A percentile compares a stretch with the other conserved stretches of the same genome.
Evolutionary conservation across 2,113 vertebrate species (phyloP).

Genomic region (Mionectes macconnelli): DNA sequence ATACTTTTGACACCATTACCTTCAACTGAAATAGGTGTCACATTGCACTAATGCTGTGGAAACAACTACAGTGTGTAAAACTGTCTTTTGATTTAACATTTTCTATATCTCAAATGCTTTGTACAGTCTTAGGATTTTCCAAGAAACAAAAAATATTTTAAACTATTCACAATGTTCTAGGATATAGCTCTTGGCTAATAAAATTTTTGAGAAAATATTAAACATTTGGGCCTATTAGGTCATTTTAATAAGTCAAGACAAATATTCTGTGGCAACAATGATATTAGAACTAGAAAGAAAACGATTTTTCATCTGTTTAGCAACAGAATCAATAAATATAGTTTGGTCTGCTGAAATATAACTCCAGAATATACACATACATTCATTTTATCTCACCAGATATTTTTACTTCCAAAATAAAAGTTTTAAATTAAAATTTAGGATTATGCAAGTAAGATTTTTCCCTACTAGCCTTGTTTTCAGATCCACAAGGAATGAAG

Average conservation of each 20-base stretch:
- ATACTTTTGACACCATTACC: neutral
- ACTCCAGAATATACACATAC: neutral
- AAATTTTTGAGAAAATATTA: neutral
- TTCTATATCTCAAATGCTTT: neutral
- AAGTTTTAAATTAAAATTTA: neutral
- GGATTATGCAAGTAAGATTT: neutral
- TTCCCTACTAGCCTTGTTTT: neutral
- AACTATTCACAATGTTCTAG: neutral
- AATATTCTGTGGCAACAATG: neutral
- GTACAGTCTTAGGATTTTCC: neutral
- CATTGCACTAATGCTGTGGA: neutral
- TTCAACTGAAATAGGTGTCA: neutral
- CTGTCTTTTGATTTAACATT: neutral
- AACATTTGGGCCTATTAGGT: neutral
- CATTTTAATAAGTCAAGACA: neutral
- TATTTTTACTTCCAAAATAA: neutral
- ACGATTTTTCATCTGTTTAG: neutral
- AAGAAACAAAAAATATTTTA: neutral
- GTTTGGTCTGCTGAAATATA: neutral
- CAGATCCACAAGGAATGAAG: neutral
- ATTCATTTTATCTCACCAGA: neutral
- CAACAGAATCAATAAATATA: neutral
- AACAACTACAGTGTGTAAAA: neutral
- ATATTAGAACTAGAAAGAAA: neutral
- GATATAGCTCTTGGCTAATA: neutral